These are phyloP conservation scores for Eulimnadia texana DNA, from an alignment of 1,140 invertebrate species.

Conservation along the genomic window DNA sequence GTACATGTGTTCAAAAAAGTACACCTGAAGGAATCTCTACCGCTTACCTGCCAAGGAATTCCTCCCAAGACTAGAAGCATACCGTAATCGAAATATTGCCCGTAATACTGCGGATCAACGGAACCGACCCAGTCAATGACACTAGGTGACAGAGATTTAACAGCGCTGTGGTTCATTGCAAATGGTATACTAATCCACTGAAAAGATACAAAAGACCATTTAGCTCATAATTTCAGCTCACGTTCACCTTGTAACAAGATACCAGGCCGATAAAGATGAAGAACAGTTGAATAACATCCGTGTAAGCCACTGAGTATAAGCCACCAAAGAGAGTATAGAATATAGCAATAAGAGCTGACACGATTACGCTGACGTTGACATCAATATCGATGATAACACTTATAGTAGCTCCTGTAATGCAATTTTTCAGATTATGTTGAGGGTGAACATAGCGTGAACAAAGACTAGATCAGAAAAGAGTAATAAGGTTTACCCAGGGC, in stretches of 20 bases:
- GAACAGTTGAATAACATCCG: slow-evolving; percentile 95
- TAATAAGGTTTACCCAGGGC: slow-evolving; percentile 50
- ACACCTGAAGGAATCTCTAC: neutral
- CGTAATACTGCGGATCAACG: slow-evolving; percentile 53
- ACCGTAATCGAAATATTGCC: slow-evolving; percentile 78
- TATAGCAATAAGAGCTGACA: slow-evolving; percentile 89
- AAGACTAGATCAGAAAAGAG: too few species aligned
- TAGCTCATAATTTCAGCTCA: too few species aligned
- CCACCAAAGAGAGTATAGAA: slow-evolving; percentile 97
- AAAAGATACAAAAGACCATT: slow-evolving; percentile 19
- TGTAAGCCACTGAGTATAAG: slow-evolving; percentile 94
- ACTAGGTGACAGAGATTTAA: slow-evolving; percentile 53
- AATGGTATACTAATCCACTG: slow-evolving; percentile 96
- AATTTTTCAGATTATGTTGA: neutral
- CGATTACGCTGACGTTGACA: slow-evolving; percentile 77
- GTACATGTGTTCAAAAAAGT: neutral
- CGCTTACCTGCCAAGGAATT: slow-evolving; percentile 88
- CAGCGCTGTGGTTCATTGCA: slow-evolving; percentile 71
- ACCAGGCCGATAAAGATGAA: slow-evolving; percentile 95
- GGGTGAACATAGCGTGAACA: neutral
- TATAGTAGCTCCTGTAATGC: slow-evolving; percentile 61
- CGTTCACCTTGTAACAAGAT: slow-evolving; percentile 23
- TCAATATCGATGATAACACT: slow-evolving; percentile 94
- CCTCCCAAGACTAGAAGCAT: slow-evolving; percentile 89
- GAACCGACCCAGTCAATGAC: slow-evolving; percentile 82